Percentiles rank a stretch among this genome's conserved stretches.
Conservation (phyloP, 2,113 vertebrate genomes). For the Oreocharis arfaki region DNA sequence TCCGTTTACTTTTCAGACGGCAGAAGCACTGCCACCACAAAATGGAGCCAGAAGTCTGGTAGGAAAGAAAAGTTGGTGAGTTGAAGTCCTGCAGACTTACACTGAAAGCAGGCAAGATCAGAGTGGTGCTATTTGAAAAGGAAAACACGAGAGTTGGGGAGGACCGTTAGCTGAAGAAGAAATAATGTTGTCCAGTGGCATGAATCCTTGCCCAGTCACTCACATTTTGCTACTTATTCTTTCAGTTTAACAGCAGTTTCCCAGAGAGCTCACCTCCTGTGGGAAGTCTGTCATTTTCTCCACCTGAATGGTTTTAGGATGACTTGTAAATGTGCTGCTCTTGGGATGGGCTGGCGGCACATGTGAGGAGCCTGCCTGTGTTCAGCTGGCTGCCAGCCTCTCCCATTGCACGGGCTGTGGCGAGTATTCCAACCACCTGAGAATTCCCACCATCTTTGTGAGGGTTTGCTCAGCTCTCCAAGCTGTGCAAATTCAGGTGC, state of each 20-base stretch:
- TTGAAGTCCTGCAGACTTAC: background rate
- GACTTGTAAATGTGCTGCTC: background rate
- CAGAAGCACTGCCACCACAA: background rate
- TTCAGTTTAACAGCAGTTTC: background rate
- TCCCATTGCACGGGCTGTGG: background rate
- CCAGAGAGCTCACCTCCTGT: background rate
- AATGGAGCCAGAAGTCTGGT: background rate
- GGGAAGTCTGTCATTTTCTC: background rate
- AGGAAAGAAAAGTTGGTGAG: background rate
- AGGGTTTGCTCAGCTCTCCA: background rate
- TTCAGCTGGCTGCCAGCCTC: background rate
- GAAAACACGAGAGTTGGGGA: background rate
- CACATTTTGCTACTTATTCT: background rate
- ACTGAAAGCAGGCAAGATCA: background rate
- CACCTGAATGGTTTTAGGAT: background rate
- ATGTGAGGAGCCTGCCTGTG: rapidly evolving
- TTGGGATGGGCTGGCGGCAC: background rate
- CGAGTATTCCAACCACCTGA: background rate
- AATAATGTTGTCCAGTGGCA: background rate
- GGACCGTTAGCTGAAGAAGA: background rate
- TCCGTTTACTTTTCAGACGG: background rate
- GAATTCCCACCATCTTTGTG: background rate
- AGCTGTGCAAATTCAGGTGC: background rate
- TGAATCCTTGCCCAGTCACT: background rate
- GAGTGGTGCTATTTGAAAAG: background rate